Base-by-base conservation (phyloP, 2,797 vertebrate species). In the Corythornis leucogaster region DNA sequence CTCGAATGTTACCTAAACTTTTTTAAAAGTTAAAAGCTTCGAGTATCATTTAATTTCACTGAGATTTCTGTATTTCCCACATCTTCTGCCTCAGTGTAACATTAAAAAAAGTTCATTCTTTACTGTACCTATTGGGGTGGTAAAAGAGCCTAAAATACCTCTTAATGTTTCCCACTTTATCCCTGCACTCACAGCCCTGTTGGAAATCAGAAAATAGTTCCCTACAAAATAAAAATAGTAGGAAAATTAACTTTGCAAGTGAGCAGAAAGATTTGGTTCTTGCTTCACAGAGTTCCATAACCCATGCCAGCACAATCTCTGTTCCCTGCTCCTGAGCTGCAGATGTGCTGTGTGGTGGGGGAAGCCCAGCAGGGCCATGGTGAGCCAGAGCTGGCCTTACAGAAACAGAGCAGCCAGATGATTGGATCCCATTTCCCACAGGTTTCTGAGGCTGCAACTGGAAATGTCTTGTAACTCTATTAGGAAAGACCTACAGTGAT, bases 391-490 rank as follows among this genome's bases (percentile, higher is more conserved):
- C 90, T 97, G 95, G 94, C 97, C 95, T 95, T 97, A 78, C 93
- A 95, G 96, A 93, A 96, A 90, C 16, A 25, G 5, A 86, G 85
- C 31, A 70, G 91, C 45, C 50, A 7, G 79, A 90, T 94, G 96
- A 96, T 95, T 93, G 95, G 93, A 91, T 89, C 50, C 38, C 43
- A 88, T 93, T 92, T 89, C 96, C 95, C 96, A 92, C 61, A 89
- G 95, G 95, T 95, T 93, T 87, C 80, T 5, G 85, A 89, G 90
- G 61, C 90, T 93, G 87, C 94, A 86, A 28, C 94, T 85, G 93
- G 66, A 97, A 97, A 96, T 96, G 96, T 94, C 96, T 97, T 96
- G 96, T 97, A 97, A 97, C 96, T 97, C 96, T 97, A 96, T 97
- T 97, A 97, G 96, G 94, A 97, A 97, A 96, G 96, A 97, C 96